These are phyloP conservation scores for Phrynocephalus forsythii DNA, from an alignment of 2,797 vertebrate genomes.

Conservation along the genomic window DNA sequence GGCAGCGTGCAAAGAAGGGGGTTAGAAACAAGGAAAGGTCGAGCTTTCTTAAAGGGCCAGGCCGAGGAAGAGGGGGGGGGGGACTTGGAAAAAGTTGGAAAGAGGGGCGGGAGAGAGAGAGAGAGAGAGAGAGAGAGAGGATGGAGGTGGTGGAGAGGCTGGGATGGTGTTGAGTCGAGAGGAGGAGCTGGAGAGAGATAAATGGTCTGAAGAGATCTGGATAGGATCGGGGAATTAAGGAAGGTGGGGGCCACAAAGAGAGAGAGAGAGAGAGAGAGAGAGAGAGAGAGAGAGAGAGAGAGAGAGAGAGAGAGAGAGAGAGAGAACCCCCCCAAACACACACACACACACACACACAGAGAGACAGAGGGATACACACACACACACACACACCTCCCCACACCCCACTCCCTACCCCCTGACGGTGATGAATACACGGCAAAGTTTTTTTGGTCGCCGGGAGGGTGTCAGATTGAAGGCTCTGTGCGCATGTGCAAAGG, in stretches of 20 bases:
- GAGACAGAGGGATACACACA: slow-evolving; percentile 49
- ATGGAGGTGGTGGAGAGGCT: slow-evolving; percentile 70
- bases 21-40: slow-evolving; percentile 68
- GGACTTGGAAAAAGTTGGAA: no score
- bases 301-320: no score
- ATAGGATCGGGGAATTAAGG: slow-evolving; percentile 84
- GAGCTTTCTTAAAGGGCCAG: slow-evolving; percentile 89
- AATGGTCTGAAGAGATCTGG: slow-evolving; percentile 92
- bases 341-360: slow-evolving; percentile 43
- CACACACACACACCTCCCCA: slow-evolving; percentile 19
- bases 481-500: slow-evolving; percentile 99
- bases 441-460: slow-evolving; percentile 99
- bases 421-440: slow-evolving; percentile 99
- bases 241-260: not conserved
- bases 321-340: no score
- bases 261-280: not conserved
- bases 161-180: slow-evolving; percentile 73
- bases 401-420: slow-evolving; percentile 53
- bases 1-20: slow-evolving; percentile 74
- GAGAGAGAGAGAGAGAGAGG: slow-evolving; percentile 31
- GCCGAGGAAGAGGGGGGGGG: slow-evolving; percentile 71
- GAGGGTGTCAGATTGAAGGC: slow-evolving; percentile 99
- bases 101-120: slow-evolving; percentile 9
- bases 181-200: slow-evolving; percentile 86
- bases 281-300: slow-evolving; percentile 8